A percentile compares a stretch with the other conserved stretches of the same genome.
These are phyloP conservation scores for Phalanger gymnotis DNA, from an alignment of 2,797 vertebrate species.

Conservation along the genomic window DNA sequence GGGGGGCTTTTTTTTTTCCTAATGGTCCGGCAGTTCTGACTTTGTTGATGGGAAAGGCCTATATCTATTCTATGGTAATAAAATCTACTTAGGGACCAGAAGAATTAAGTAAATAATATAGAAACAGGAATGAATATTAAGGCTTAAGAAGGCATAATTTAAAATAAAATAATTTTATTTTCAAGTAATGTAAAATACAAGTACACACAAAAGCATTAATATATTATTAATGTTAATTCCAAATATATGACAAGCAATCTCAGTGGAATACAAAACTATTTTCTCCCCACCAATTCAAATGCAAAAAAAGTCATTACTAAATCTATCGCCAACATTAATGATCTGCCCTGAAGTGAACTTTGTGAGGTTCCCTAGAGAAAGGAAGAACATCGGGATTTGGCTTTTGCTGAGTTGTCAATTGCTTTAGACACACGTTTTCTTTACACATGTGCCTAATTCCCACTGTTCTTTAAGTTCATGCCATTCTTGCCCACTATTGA, in stretches of 20 bases:
- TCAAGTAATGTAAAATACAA: neutral
- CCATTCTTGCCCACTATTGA: no score
- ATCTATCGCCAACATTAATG: neutral
- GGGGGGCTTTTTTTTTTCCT: neutral
- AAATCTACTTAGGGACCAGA: neutral
- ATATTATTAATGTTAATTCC: neutral
- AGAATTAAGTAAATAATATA: slow-evolving; percentile 32
- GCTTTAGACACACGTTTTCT: neutral
- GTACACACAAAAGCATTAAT: neutral
- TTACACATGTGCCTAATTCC: no score
- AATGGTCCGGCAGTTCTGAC: neutral
- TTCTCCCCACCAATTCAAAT: neutral
- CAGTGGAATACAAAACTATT: neutral
- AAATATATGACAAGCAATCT: neutral
- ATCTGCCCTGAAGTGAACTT: neutral
- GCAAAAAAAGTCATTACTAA: neutral
- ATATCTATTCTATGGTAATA: neutral
- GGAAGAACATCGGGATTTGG: neutral
- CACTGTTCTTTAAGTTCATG: neutral
- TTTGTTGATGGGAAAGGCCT: neutral
- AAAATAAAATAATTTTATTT: neutral
- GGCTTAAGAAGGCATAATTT: neutral
- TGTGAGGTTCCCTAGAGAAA: neutral
- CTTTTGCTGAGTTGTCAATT: neutral
- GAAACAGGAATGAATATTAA: neutral